Conservation (phyloP, 2,113 vertebrate genomes). For the Gymnogyps californianus region DNA sequence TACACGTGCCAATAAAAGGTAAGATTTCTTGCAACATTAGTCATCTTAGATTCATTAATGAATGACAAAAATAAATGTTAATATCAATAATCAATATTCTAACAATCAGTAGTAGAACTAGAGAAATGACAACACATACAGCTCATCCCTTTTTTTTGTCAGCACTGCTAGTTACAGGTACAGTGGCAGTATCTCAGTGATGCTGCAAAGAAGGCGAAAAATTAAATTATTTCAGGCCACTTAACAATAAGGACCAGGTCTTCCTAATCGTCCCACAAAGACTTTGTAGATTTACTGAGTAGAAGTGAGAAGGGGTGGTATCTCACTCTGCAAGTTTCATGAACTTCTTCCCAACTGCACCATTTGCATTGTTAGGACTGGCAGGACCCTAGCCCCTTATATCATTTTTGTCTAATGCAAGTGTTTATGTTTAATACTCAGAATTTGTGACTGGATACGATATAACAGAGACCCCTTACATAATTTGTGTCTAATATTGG, state of each 20-base stretch:
- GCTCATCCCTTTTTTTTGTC: not conserved
- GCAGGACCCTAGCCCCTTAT: not conserved
- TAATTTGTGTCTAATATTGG: not conserved
- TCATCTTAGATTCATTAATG: not conserved
- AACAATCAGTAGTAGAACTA: not conserved
- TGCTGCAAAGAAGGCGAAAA: not conserved
- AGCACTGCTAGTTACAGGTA: not conserved
- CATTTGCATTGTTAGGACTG: not conserved
- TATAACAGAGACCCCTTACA: not conserved
- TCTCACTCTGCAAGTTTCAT: not conserved
- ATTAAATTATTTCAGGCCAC: not conserved
- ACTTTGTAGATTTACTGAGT: not conserved
- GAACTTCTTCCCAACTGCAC: not conserved
- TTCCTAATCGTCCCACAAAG: not conserved
- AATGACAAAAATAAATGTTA: not conserved
- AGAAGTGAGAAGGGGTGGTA: not conserved
- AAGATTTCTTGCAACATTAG: not conserved
- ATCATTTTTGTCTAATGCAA: not conserved
- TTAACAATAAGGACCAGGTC: not conserved
- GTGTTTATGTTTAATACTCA: not conserved
- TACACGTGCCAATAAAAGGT: not conserved
- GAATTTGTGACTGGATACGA: not conserved
- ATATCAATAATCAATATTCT: not conserved
- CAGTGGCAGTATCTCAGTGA: not conserved
- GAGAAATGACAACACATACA: not conserved